phyloP scores from a whole-genome alignment of 2,888 invertebrate species.

The Pyrochroa serraticornis region DNA sequence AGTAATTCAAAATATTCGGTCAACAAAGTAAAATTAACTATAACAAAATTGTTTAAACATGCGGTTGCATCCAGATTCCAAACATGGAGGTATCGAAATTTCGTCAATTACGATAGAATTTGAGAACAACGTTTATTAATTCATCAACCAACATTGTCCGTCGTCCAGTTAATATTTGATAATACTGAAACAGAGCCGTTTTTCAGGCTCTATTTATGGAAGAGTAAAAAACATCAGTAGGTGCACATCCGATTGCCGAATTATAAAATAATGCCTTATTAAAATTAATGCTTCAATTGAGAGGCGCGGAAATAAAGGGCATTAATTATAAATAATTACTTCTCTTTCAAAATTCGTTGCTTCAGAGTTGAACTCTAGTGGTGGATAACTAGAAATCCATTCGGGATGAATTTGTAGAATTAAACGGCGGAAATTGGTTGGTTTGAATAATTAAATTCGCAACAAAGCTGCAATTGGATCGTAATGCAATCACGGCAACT shows the following conservation, averaged over 20 bases:
- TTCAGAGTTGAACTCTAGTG: background rate
- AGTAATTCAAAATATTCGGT: too few relatives aligned
- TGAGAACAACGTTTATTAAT: too few relatives aligned
- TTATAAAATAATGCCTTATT: slow-evolving; percentile 19
- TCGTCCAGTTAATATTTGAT: slow-evolving; percentile 5
- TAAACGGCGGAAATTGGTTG: slow-evolving; percentile 39
- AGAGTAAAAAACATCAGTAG: slow-evolving; percentile 5
- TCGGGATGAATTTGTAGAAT: slow-evolving; percentile 36
- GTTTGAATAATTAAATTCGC: slow-evolving; percentile 35
- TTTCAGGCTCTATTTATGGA: background rate
- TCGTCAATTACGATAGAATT: too few relatives aligned
- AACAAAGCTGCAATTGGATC: slow-evolving; percentile 23
- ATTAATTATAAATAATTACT: slow-evolving; percentile 28
- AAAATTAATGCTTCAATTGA: slow-evolving; percentile 27
- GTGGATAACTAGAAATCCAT: slow-evolving; percentile 23
- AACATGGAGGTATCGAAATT: too few relatives aligned
- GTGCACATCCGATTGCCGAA: slow-evolving; percentile 6
- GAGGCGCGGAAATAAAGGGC: slow-evolving; percentile 7
- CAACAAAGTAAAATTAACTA: too few relatives aligned
- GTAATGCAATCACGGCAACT: slow-evolving; percentile 21
- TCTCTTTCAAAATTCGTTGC: slow-evolving; percentile 9
- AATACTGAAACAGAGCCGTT: too few relatives aligned
- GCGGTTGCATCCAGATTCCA: too few relatives aligned
- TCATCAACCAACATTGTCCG: too few relatives aligned
- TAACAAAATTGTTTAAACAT: too few relatives aligned